Percentiles rank a stretch among this genome's conserved stretches.
Conservation (phyloP, 2,113 vertebrate species). For the Cheilinus undulatus region DNA sequence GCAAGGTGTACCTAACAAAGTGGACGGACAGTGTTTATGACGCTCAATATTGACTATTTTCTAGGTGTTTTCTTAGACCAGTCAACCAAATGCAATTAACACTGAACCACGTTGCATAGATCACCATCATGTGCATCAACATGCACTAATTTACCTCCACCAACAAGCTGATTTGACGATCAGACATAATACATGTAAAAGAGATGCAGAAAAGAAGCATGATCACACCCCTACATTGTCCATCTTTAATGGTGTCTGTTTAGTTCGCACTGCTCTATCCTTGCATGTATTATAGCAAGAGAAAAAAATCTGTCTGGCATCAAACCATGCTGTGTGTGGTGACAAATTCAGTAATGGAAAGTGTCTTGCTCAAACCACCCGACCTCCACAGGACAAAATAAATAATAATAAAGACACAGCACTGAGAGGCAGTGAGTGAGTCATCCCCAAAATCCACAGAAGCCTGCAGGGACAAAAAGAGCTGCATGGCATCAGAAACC, state of each 20-base stretch:
- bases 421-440: constrained; percentile 22
- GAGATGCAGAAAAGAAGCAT: not conserved
- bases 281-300: constrained; percentile 14
- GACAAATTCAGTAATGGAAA: constrained; percentile 62
- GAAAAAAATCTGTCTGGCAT: constrained; percentile 46
- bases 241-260: constrained; percentile 6
- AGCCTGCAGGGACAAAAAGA: constrained; percentile 24
- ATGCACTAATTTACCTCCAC: too few relatives aligned
- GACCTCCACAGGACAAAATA: constrained; percentile 25
- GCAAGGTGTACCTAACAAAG: too few relatives aligned
- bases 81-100: too few relatives aligned
- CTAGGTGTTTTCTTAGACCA: too few relatives aligned
- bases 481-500: constrained; percentile 38
- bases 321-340: constrained; percentile 40
- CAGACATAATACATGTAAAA: too few relatives aligned
- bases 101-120: too few relatives aligned
- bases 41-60: too few relatives aligned
- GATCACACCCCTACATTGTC: not conserved
- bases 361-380: constrained; percentile 48
- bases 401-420: constrained; percentile 2
- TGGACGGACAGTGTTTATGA: too few relatives aligned
- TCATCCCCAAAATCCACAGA: constrained; percentile 48
- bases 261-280: constrained; percentile 10
- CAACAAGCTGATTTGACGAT: too few relatives aligned
- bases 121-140: too few relatives aligned